A percentile compares a stretch with the other conserved stretches of the same genome.
Conservation (phyloP, 2,888 invertebrate species). For the Ceramica pisi region DNA sequence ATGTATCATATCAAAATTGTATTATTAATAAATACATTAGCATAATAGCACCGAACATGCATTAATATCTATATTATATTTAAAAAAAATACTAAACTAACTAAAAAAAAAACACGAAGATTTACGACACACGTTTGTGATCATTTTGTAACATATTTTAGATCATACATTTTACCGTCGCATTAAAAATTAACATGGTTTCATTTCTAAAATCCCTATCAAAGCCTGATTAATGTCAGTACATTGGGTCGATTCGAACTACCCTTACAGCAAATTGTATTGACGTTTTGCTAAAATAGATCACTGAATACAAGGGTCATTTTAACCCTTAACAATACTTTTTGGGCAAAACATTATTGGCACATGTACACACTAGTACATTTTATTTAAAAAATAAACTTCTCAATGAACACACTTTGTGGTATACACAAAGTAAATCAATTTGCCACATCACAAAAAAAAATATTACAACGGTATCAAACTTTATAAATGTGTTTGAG, state of each 20-base stretch:
- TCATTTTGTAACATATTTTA: neutral
- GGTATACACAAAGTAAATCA: slow-evolving; percentile 1
- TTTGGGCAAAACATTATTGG: neutral
- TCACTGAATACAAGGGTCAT: neutral
- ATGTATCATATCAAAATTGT: slow-evolving; percentile 11
- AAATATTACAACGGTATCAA: neutral
- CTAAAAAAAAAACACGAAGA: neutral
- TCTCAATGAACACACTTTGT: neutral
- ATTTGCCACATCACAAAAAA: slow-evolving; percentile 1
- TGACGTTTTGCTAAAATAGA: neutral
- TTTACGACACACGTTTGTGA: neutral
- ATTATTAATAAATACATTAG: slow-evolving; percentile 1
- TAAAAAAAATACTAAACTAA: neutral
- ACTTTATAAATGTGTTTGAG: neutral
- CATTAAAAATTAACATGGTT: neutral
- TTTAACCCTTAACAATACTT: neutral
- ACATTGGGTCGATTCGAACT: neutral
- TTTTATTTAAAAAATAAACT: neutral
- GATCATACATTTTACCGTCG: neutral
- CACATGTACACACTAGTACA: neutral
- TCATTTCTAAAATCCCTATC: neutral
- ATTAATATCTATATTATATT: neutral
- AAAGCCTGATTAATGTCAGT: neutral
- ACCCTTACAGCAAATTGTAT: neutral
- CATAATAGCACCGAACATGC: neutral